Evolutionary conservation across 2,888 invertebrate genomes (phyloP).

Genomic region (Cephus runcator): DNA sequence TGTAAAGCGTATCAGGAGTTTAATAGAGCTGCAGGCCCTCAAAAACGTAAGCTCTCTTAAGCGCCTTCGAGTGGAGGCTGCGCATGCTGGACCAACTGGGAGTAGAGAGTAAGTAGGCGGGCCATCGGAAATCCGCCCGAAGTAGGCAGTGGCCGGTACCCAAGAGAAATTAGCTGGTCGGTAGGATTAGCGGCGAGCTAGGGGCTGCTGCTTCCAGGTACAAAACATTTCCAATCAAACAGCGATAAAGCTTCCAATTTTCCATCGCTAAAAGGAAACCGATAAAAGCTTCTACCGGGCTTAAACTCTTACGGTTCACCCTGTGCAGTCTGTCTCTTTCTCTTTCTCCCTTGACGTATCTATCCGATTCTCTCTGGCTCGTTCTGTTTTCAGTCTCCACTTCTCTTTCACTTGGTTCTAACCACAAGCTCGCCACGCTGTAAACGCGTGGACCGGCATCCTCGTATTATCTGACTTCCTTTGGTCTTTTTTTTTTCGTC

Average conservation of each 20-base stretch:
- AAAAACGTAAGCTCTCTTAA: not conserved
- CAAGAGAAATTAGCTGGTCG: constrained; percentile 20
- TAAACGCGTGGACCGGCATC: not conserved
- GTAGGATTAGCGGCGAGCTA: constrained; percentile 12
- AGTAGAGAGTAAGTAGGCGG: not conserved
- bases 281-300: constrained; percentile 27
- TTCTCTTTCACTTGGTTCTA: not conserved
- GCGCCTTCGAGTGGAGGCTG: not conserved
- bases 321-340: constrained; percentile 21
- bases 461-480: not conserved
- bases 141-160: not conserved
- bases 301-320: constrained; percentile 19
- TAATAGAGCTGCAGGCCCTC: not conserved
- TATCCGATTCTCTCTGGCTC: not conserved
- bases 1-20: not conserved
- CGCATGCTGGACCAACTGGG: not conserved
- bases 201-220: constrained; percentile 16
- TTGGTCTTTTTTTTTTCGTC: not conserved
- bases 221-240: constrained; percentile 47
- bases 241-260: constrained; percentile 52
- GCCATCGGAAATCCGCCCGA: not conserved
- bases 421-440: not conserved
- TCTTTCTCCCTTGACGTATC: constrained; percentile 6
- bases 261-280: constrained; percentile 35
- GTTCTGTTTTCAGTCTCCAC: constrained; percentile 12